Percentiles rank a stretch among this genome's conserved stretches.
Evolutionary conservation across 2,797 vertebrate species (phyloP).

Genomic region (Acanthiza pusilla): DNA sequence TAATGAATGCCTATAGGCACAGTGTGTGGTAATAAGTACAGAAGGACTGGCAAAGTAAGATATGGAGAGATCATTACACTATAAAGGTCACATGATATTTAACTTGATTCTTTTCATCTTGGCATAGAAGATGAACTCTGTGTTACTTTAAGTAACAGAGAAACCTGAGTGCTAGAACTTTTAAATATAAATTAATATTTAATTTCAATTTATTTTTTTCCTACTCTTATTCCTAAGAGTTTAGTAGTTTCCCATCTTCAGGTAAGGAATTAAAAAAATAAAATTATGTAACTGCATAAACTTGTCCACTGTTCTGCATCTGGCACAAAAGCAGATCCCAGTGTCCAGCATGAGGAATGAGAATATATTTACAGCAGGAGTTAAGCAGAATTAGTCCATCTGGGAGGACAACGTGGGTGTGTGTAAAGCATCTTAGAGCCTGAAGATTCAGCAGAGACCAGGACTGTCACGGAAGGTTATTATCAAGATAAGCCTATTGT

Average conservation of each 20-base stretch:
- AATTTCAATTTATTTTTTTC: neutral
- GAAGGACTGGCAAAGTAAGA: neutral
- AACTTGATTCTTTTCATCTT: neutral
- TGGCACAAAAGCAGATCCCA: neutral
- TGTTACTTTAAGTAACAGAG: neutral
- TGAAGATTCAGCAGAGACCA: neutral
- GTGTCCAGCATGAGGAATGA: neutral
- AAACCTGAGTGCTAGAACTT: neutral
- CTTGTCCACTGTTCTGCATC: neutral
- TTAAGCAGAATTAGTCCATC: neutral
- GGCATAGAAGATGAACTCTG: neutral
- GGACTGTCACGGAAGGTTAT: neutral
- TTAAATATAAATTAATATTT: neutral
- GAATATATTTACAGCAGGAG: neutral
- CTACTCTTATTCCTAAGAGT: neutral
- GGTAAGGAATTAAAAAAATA: neutral
- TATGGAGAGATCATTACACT: neutral
- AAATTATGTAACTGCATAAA: neutral
- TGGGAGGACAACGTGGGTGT: neutral
- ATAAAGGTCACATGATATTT: neutral
- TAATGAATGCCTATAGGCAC: neutral
- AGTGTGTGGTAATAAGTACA: neutral
- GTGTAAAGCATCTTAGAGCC: neutral
- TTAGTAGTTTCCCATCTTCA: neutral
- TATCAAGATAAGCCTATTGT: slow-evolving; percentile 1